Conservation (phyloP, 1,140 invertebrate genomes). For the Pogonognathellus flavescens region DNA sequence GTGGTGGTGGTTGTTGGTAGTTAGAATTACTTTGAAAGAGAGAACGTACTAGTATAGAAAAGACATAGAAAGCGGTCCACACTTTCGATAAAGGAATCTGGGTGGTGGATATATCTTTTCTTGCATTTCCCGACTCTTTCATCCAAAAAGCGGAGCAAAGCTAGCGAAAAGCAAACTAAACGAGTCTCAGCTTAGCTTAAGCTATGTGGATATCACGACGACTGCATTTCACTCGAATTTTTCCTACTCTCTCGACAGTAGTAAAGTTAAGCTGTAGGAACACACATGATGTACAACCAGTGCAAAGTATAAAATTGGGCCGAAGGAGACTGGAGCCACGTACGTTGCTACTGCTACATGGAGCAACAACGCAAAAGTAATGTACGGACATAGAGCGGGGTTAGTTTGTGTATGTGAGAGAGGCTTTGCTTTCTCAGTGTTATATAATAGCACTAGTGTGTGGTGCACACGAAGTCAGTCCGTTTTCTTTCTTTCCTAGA, state of each 20-base stretch:
- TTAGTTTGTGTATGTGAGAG: background rate
- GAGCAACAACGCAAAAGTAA: too few species aligned
- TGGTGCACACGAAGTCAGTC: background rate
- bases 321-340: background rate
- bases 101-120: too few species aligned
- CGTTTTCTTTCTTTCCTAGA: slow-evolving; percentile 1
- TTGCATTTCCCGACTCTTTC: too few species aligned
- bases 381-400: too few species aligned
- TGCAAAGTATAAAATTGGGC: background rate
- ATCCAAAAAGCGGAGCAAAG: background rate
- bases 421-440: slow-evolving; percentile 20
- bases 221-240: background rate
- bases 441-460: background rate
- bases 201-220: background rate
- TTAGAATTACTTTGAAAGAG: too few species aligned
- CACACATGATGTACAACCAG: too few species aligned
- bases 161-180: background rate
- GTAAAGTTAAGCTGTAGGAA: background rate
- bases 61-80: too few species aligned
- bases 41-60: too few species aligned
- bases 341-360: too few species aligned
- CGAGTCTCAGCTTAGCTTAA: background rate
- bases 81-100: too few species aligned
- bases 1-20: too few species aligned
- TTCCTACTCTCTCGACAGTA: background rate